Conservation (phyloP, 2,113 vertebrate genomes). For the Oophaga pumilio region DNA sequence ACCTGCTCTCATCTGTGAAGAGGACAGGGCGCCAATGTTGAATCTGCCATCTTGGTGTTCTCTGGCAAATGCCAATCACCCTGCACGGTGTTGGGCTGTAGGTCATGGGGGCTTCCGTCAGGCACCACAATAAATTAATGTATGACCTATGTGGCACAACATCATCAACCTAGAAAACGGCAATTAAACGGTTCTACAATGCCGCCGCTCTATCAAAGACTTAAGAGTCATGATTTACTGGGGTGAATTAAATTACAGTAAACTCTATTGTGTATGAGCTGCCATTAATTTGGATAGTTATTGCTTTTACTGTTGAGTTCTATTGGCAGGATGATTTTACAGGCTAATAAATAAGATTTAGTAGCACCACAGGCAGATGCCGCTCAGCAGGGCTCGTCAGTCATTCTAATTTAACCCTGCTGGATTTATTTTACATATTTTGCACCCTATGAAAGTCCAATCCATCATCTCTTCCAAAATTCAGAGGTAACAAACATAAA, state of each 20-base stretch:
- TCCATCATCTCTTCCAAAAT: neutral
- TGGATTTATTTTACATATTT: neutral
- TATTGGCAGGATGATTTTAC: conserved; percentile 6
- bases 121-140: no score
- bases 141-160: no score
- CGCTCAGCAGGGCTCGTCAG: neutral
- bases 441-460: neutral
- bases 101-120: no score
- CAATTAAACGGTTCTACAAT: neutral
- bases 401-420: neutral
- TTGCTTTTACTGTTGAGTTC: neutral
- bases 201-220: no score
- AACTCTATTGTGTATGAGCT: neutral
- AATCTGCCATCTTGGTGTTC: no score
- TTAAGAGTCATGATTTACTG: neutral
- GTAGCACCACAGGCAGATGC: neutral
- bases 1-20: no score
- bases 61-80: no score
- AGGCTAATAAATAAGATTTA: conserved; percentile 27
- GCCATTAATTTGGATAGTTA: conserved; percentile 1
- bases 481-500: neutral
- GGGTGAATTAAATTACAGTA: neutral
- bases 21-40: no score
- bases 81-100: no score
- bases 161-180: no score